These are phyloP conservation scores for Alaudala cheleensis DNA, from an alignment of 2,113 vertebrate genomes.

Conservation along the genomic window DNA sequence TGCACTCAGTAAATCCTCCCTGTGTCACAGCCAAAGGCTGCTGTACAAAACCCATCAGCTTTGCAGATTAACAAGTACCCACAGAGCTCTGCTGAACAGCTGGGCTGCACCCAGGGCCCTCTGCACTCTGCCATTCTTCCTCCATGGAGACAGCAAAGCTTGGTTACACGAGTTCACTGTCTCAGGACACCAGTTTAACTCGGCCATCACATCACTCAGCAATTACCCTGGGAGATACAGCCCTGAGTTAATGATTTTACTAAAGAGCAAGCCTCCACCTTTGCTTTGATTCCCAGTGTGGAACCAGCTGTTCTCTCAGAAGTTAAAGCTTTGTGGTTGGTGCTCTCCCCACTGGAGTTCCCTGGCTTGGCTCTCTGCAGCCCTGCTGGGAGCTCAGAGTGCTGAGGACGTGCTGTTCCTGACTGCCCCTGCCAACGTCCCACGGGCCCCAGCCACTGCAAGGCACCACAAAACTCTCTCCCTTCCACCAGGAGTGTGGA, in stretches of 20 bases:
- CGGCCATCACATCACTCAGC: neutral
- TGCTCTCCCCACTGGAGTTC: neutral
- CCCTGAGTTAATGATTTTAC: neutral
- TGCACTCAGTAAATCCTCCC: neutral
- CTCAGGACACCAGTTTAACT: neutral
- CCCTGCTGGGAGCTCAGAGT: neutral
- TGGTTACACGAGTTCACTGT: fast-evolving
- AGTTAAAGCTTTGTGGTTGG: neutral
- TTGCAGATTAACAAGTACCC: neutral
- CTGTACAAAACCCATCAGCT: neutral
- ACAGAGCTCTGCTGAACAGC: neutral
- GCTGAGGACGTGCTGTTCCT: neutral
- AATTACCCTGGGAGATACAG: neutral
- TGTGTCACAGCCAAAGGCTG: neutral
- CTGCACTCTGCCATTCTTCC: neutral
- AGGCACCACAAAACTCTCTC: neutral
- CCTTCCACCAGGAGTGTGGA: neutral
- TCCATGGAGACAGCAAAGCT: fast-evolving
- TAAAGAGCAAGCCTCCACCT: neutral
- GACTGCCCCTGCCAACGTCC: fast-evolving
- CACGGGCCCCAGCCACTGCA: fast-evolving
- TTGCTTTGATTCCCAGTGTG: neutral
- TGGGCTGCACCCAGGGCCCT: neutral
- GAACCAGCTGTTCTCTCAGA: neutral
- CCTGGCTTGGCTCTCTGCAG: neutral